A percentile compares a stretch with the other conserved stretches of the same genome.
Evolutionary conservation across 2,797 vertebrate species (phyloP).

Genomic region (Xerus rutilus): DNA sequence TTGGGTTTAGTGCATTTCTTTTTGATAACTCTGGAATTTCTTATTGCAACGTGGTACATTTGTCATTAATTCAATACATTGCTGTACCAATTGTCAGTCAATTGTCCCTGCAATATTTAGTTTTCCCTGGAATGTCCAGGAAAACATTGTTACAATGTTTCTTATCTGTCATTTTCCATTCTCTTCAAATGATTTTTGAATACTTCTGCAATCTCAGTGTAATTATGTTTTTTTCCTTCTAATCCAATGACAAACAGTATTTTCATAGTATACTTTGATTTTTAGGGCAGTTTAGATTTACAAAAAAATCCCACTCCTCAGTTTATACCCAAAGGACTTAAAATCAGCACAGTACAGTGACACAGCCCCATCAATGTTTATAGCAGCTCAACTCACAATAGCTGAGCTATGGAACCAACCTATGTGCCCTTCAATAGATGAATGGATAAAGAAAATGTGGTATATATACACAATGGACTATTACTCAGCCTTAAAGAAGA

Average conservation of each 20-base stretch:
- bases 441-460: too few relatives aligned
- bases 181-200: conserved; percentile 10
- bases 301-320: background rate
- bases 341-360: too few relatives aligned
- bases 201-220: background rate
- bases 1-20: background rate
- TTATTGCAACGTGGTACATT: background rate
- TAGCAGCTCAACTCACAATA: too few relatives aligned
- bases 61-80: conserved; percentile 7
- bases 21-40: background rate
- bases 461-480: too few relatives aligned
- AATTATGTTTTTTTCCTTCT: conserved; percentile 32
- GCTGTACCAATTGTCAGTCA: background rate
- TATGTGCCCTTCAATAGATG: too few relatives aligned
- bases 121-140: background rate
- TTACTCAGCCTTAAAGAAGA: too few relatives aligned
- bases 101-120: background rate
- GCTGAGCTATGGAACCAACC: too few relatives aligned
- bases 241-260: background rate
- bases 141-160: background rate
- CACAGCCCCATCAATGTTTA: too few relatives aligned
- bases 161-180: conserved; percentile 4
- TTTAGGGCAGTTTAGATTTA: background rate
- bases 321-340: too few relatives aligned
- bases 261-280: background rate